Conservation (phyloP, 92 coral and sea anemone genomes). For the Palythoa grandiflora region DNA sequence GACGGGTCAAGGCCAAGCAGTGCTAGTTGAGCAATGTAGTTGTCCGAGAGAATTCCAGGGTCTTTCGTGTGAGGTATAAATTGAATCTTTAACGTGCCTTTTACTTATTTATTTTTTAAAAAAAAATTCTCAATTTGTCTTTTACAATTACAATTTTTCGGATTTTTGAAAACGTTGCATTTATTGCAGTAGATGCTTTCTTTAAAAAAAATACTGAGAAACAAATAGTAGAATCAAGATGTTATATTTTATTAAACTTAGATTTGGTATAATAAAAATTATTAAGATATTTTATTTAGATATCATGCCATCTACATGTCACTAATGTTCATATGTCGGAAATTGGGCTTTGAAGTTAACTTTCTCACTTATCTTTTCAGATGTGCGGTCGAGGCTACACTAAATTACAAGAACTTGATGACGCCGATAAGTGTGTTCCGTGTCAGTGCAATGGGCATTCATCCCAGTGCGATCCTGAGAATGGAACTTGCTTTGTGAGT, state of each 20-base stretch:
- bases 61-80: constrained; percentile 92
- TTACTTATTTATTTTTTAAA: not conserved
- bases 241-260: no score
- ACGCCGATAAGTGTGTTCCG: constrained; percentile 64
- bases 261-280: no score
- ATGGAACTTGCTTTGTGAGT: constrained; percentile 88
- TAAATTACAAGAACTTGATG: constrained; percentile 44
- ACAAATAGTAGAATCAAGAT: no score
- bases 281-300: not conserved
- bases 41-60: constrained; percentile 89
- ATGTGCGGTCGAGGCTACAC: constrained; percentile 78
- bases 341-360: not conserved
- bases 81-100: not conserved
- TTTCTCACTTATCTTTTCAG: constrained; percentile 38
- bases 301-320: not conserved
- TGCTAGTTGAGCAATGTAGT: constrained; percentile 82
- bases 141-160: no score
- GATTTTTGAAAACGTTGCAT: no score
- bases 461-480: constrained; percentile 72
- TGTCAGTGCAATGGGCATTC: constrained; percentile 89
- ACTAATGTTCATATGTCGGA: not conserved
- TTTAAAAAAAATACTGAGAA: no score
- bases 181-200: no score
- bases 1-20: constrained; percentile 67
- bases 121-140: no score